These are phyloP conservation scores for Psammodynastes pulverulentus DNA, from an alignment of 2,113 vertebrate genomes.

Conservation along the genomic window DNA sequence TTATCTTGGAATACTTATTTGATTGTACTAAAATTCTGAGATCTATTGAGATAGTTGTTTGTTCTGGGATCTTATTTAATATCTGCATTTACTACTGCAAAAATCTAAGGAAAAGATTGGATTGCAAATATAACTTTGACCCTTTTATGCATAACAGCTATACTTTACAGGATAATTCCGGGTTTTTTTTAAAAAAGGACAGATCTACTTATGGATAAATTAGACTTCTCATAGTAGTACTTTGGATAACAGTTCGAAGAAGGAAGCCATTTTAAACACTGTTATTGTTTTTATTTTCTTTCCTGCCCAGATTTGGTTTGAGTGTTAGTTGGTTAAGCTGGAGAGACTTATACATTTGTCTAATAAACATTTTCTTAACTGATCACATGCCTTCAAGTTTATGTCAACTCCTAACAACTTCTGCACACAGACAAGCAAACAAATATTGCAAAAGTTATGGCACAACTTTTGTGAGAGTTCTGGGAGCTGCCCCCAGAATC, in stretches of 20 bases:
- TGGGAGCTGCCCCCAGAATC: neutral
- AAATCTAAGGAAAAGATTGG: neutral
- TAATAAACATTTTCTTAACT: neutral
- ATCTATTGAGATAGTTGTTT: neutral
- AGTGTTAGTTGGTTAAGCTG: neutral
- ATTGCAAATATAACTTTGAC: neutral
- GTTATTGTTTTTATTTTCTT: neutral
- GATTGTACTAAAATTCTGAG: neutral
- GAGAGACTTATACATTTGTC: neutral
- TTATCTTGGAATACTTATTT: neutral
- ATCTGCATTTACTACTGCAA: neutral
- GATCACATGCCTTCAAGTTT: neutral
- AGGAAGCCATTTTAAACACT: neutral
- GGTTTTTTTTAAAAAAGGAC: neutral
- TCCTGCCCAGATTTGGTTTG: neutral
- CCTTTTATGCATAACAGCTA: neutral
- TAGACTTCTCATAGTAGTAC: neutral
- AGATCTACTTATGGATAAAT: neutral
- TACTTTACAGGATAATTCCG: neutral
- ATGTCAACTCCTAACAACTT: neutral
- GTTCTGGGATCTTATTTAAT: neutral
- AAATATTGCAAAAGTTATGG: neutral
- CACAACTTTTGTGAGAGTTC: neutral
- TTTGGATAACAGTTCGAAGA: neutral
- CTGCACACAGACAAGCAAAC: neutral